A percentile compares a stretch with the other conserved stretches of the same genome.
Evolutionary conservation across 2,113 vertebrate species (phyloP).

Genomic region (Brachyistius frenatus): DNA sequence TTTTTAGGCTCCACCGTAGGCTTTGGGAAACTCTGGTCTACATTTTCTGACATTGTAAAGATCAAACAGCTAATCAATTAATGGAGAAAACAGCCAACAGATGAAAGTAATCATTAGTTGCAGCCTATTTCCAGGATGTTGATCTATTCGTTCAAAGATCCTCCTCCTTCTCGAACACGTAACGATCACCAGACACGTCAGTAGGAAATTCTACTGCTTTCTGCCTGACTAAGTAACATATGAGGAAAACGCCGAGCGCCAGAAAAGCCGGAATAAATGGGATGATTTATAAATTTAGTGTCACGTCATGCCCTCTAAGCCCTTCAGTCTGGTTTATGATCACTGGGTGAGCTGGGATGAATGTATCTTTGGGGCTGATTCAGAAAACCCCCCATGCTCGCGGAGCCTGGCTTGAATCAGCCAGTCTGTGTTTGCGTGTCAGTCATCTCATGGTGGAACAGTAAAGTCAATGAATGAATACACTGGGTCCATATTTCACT

Average conservation of each 20-base stretch:
- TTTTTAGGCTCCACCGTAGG: too few species aligned
- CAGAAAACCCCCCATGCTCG: conserved; percentile 48
- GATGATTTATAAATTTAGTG: conserved; percentile 69
- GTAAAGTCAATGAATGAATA: conserved; percentile 79
- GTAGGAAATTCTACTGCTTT: conserved; percentile 38
- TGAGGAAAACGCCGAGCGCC: conserved; percentile 54
- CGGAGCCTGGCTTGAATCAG: conserved; percentile 70
- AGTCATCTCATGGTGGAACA: conserved; percentile 70
- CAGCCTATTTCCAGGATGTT: conserved; percentile 17
- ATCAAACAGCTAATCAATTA: too few species aligned
- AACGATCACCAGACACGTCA: conserved; percentile 27
- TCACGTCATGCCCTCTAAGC: conserved; percentile 62
- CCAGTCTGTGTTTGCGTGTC: conserved; percentile 64
- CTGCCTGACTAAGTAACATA: conserved; percentile 53
- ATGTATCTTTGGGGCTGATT: conserved; percentile 74
- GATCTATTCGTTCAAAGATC: conserved; percentile 4
- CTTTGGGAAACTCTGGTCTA: too few species aligned
- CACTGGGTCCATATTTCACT: conserved; percentile 77
- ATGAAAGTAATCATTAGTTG: too few species aligned
- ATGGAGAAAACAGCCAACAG: too few species aligned
- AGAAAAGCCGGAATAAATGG: conserved; percentile 67
- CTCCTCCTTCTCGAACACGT: background rate
- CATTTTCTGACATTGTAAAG: too few species aligned
- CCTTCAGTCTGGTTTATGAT: conserved; percentile 73
- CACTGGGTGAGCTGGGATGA: conserved; percentile 62